Base-by-base conservation (phyloP, 2,888 invertebrate genomes). In the Drosophila neotestacea region DNA sequence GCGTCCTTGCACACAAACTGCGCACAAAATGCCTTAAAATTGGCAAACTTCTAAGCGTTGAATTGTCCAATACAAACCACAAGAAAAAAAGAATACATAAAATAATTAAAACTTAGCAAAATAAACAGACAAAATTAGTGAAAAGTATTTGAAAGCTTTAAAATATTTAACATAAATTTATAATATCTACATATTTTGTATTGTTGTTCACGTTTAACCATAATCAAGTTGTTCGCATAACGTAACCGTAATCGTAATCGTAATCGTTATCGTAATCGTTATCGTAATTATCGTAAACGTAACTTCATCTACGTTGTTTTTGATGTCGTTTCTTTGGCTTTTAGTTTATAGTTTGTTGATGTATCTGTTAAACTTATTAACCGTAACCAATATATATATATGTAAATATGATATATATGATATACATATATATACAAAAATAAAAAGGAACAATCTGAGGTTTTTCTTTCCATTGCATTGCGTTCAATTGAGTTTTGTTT, bases 11-110 rank as follows among this genome's bases (percentile, higher is more conserved):
- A 72, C 63, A 69, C 65, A 70, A 81, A 74, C 62, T 87, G 70
- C 76, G 75, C 77, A 52, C 58, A 67, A 78, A 62, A 75, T 73
- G 85, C 86, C 88, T 90, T 90, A 89, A 90, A 86, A 90, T 89
- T 89, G 89, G 78, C 80, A 83, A 61, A 55, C 86, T 79, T 79
- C 88, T 87, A 72, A 77, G 77, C 69, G 68, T 76, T 70, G 9
- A 73, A 79, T 85, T 85, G 85, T 85, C 88, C 86, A 85, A 81
- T 61, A 63, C 44, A 51, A 73, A 52, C 32, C 58, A 56, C 9
- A 61, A 54, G 42, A 48, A 64, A 47, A 73, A 52, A 32, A 61
- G 47, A 42, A 42, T 52, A 50, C 1, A 61, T 32, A 54, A 65
- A 63, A 51, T 48, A 50, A 70, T 67, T 60, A 47, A 64, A 36